Evolutionary conservation across 2,113 vertebrate species (phyloP).

Genomic region (Pelecanoides urinatrix): DNA sequence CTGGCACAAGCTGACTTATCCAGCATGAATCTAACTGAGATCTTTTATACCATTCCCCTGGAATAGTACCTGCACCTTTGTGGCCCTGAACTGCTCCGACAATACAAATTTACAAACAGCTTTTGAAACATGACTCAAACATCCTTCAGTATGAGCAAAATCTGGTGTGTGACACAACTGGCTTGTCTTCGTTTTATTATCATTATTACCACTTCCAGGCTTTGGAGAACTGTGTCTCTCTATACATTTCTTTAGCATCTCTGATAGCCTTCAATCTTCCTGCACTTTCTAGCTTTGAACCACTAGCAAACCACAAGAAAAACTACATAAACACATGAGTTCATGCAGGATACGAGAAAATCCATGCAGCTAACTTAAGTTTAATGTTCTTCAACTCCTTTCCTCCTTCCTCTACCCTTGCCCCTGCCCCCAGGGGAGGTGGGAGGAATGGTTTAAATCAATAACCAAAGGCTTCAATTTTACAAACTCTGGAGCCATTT

Average conservation of each 20-base stretch:
- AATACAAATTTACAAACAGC: background rate
- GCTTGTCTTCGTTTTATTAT: background rate
- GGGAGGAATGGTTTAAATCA: constrained; percentile 68
- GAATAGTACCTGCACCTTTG: background rate
- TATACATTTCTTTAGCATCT: background rate
- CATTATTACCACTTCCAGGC: background rate
- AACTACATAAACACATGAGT: background rate
- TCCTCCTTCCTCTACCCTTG: background rate
- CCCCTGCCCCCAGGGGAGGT: constrained; percentile 4
- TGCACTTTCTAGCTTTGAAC: background rate
- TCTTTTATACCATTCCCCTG: background rate
- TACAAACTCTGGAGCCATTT: constrained; percentile 47
- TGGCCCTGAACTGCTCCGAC: background rate
- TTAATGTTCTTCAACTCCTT: background rate
- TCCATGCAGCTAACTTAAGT: background rate
- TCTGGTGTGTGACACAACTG: background rate
- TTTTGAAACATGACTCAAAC: constrained; percentile 15
- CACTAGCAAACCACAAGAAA: background rate
- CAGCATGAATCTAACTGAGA: background rate
- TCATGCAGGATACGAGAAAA: background rate
- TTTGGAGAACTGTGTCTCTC: background rate
- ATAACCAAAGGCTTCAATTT: constrained; percentile 59
- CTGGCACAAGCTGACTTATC: background rate
- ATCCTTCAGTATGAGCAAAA: background rate
- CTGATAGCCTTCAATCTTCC: background rate